Base-by-base conservation (phyloP, 2,113 vertebrate species). In the Myrmophylax atrothorax region DNA sequence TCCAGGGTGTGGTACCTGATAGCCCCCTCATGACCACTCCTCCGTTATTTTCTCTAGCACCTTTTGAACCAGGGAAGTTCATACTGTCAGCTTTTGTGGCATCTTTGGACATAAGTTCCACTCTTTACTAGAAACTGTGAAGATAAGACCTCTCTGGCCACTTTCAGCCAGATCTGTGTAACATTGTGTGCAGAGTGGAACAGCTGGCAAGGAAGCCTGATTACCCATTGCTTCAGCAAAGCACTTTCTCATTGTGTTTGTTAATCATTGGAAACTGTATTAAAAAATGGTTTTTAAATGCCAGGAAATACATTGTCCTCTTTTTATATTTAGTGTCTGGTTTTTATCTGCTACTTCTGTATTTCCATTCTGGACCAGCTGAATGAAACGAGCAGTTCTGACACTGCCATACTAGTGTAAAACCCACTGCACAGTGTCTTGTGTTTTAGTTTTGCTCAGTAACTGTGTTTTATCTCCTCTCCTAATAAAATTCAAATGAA, bases 401-500 rank as follows among this genome's bases (percentile, higher is more conserved):
- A 80, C 46, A 38, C 49, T 86, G 68, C 33, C 46, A 81, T 63
- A 83, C n/a, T 91, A 92, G 82, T 94, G 84, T 52, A 49, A 95
- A 86, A 38, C 18, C 15, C 35, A 40, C 26, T n/a, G 40, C 59
- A 69, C 33, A 50, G 37, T 52, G 37, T 83, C 47, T 52, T 69
- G 33, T 79, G 40, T 35, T 70, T 81, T 81, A 35, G 16, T 53
- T 81, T 64, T 91, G 15, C 33, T 90, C 33, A 64, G 76, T 81
- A 58, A 84, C 60, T 82, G 52, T 63, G 22, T 73, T 95, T 90
- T 84, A 63, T 35, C 15, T 86, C 18, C 10, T 90, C 9, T 84
- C 33, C n/a, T 94, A 93, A 75, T 89, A 91, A 89, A 91, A 96
- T 97, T 80, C 47, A 91, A 84, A 62, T 63, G 31, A 85, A 89